Evolutionary conservation across 2,113 vertebrate species (phyloP), one percentile per base, ranked within the genome.

Genomic region (Epinephelus moara): DNA sequence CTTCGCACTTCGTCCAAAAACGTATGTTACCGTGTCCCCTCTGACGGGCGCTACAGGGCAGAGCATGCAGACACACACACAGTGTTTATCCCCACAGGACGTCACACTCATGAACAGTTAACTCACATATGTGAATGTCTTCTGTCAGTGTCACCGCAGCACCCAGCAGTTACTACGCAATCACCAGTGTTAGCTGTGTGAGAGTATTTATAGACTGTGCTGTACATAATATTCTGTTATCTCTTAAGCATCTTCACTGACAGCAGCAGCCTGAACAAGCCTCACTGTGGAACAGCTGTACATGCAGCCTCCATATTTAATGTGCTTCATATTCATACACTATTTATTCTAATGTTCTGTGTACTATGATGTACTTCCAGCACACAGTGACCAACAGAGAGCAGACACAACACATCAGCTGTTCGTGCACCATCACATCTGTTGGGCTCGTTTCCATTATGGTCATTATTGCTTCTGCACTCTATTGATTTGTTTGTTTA

Each of bases 71-170:
- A 62, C 55, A 23, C 25, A 30, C 30, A 56, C 75, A n/a, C 47
- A 30, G 7, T 17, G 61, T 42, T 60, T 78, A 49, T 59, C 70
- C 64, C 62, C 74, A 72, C 40, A 75, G 63, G 77, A 81, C 49
- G 60, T 76, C 59, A 62, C 79, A 82, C 80, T 75, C 76, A 61
- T 7, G 5, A 80, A 77, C 76, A 78, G 62, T 23, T 37, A 19
- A 30, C 14, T 77, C 47, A 10, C 18, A 5, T 37, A n/a, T 42
- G 52, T 47, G 25, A 71, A 66, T 12, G 10, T 66, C 17, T 70
- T 63, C 64, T 59, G 4, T 17, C 12, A 52, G 27, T 62, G 18
- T 62, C 49, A 18, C 27, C 2, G 47, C 23, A 55, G 23, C 17
- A 52, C 53, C 52, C 62, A n/a, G 57, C 27, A 21, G 13, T 69